Evolutionary conservation across 92 coral and sea anemone species (phyloP), one percentile per base, ranked within the genome.

Genomic region (Galaxea fascicularis): DNA sequence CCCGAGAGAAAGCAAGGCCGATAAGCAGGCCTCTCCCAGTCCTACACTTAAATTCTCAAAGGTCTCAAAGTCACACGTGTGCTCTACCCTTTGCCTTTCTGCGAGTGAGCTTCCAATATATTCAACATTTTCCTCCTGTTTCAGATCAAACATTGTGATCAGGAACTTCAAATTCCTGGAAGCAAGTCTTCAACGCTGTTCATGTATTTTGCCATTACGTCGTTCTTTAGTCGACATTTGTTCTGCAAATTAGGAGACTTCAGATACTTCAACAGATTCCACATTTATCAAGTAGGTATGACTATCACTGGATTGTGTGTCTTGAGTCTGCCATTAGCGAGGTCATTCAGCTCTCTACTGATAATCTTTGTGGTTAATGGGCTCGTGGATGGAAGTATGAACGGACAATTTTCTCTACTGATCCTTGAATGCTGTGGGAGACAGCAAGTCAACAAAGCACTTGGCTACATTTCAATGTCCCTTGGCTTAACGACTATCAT

Each of bases 301-400:
- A 87, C 85, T 4, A 64, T 85, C 59, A 26, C 59, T 56, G 95
- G 95, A 25, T 29, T 89, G 17, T 83, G 84, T 11, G 22, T 82
- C 4, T 28, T 91, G 18, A 21, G 77, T 5, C 64, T 87, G 13
- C 81, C 87, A 6, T 74, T 63, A 45, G 79, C 92, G n/a, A 64
- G 70, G 11, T 67, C 89, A 26, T 82, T 74, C 30, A 29, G 39
- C 26, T 86, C 83, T 29, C 45, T 91, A 16, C 80, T 80, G 35
- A 17, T 79, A 47, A 29, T 91, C 8, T 78, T 91, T 31, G 16
- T 71, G n/a, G 87, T 77, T 21, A 22, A 53, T 78, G 94, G 94
- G 21, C 87, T 88, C 12, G 18, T 91, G 58, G 94, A 91, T 52
- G 94, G 94, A 15, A 91, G 89, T 21, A 45, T 91, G n/a, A 28